These are phyloP conservation scores for Poeciliopsis occidentalis DNA, from an alignment of 2,113 vertebrate species.

Conservation along the genomic window DNA sequence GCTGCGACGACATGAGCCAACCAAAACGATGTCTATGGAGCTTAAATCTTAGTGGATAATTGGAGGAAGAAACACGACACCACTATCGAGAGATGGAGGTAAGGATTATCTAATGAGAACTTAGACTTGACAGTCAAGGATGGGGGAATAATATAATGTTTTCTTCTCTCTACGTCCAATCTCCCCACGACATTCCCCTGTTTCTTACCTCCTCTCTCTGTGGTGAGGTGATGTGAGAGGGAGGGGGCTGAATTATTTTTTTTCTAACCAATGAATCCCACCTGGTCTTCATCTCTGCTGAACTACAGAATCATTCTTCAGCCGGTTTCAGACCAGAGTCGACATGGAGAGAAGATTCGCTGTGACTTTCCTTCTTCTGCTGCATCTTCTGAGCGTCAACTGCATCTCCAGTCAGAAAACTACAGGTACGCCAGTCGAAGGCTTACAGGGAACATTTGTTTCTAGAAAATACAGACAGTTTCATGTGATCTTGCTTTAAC, in stretches of 20 bases:
- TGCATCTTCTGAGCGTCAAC: conserved; percentile 61
- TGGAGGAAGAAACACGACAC: conserved; percentile 76
- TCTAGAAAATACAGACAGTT: neutral
- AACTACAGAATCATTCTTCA: conserved; percentile 28
- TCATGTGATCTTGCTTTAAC: neutral
- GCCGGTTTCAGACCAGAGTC: conserved; percentile 48
- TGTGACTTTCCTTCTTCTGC: conserved; percentile 65
- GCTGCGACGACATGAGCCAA: conserved; percentile 45
- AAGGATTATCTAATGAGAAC: conserved; percentile 70
- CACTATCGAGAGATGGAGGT: conserved; percentile 66
- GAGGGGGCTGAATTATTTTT: conserved; percentile 31
- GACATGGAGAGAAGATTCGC: conserved; percentile 73
- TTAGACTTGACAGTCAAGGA: conserved; percentile 53
- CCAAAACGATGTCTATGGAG: conserved; percentile 33
- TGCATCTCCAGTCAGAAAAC: conserved; percentile 58
- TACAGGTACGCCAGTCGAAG: conserved; percentile 59
- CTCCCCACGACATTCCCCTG: conserved; percentile 28
- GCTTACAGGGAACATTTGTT: neutral
- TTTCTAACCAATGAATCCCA: conserved; percentile 28
- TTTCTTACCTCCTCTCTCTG: conserved; percentile 18
- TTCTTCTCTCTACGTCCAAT: conserved; percentile 60
- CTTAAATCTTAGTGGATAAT: conserved; percentile 72
- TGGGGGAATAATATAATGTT: conserved; percentile 71
- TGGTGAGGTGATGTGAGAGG: conserved; percentile 55
- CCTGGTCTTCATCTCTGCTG: conserved; percentile 27